Evolutionary conservation across 2,888 invertebrate genomes (phyloP).

Genomic region (Ectropis crepuscularia): DNA sequence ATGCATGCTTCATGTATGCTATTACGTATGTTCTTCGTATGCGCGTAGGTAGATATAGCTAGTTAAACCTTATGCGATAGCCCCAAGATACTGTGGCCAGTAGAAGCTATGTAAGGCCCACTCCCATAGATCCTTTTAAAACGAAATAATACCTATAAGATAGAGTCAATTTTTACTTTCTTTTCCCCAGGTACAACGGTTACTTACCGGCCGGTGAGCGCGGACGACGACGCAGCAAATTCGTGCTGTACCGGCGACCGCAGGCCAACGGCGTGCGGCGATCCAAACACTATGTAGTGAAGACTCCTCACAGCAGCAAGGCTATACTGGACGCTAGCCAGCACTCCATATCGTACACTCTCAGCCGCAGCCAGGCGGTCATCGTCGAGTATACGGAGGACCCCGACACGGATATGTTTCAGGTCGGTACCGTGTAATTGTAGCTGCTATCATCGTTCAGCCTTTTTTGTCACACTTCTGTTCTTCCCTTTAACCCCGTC

Average conservation of each 20-base stretch:
- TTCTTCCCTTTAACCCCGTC: too few relatives aligned
- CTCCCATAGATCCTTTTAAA: not conserved
- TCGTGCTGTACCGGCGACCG: constrained; percentile 93
- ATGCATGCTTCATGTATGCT: too few relatives aligned
- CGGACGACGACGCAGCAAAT: constrained; percentile 97
- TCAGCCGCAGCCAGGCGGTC: constrained; percentile 97
- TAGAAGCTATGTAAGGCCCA: too few relatives aligned
- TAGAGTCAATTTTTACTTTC: not conserved
- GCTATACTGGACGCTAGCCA: constrained; percentile 97
- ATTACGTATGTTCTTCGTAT: too few relatives aligned
- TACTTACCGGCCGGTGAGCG: constrained; percentile 96
- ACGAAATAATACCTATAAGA: not conserved
- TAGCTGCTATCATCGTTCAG: too few relatives aligned
- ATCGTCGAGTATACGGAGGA: constrained; percentile 99
- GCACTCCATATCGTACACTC: constrained; percentile 98
- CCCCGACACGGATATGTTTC: constrained; percentile 99
- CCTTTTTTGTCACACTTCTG: too few relatives aligned
- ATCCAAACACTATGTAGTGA: constrained; percentile 97
- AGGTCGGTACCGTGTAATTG: constrained; percentile 85
- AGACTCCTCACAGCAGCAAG: constrained; percentile 97
- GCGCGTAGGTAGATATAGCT: too few relatives aligned
- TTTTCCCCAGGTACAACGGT: constrained; percentile 93
- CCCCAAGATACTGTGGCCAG: too few relatives aligned
- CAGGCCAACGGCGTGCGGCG: constrained; percentile 96
- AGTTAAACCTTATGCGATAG: too few relatives aligned